Percentiles rank a stretch among this genome's conserved stretches.
phyloP scores from a whole-genome alignment of 2,797 vertebrate genomes.

The Platalea minor region DNA sequence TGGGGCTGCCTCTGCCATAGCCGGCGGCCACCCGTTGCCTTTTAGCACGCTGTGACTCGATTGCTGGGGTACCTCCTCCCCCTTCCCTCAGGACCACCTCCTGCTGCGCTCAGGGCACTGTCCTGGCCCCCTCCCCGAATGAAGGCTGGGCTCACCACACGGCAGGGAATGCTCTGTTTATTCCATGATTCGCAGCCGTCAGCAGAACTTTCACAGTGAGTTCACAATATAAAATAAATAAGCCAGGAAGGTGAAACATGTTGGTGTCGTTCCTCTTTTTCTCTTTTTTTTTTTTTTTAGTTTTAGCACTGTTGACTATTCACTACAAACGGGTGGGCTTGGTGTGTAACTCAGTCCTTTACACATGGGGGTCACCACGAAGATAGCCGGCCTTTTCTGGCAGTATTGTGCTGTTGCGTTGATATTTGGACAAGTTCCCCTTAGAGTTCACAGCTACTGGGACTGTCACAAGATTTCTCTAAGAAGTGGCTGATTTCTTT shows the following conservation, averaged over 20 bases:
- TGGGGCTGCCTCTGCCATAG: background rate
- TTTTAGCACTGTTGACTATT: background rate
- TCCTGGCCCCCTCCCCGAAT: background rate
- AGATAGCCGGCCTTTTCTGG: background rate
- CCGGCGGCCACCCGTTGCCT: rapidly evolving
- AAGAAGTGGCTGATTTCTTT: background rate
- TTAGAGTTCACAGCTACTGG: background rate
- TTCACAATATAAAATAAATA: background rate
- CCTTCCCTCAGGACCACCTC: background rate
- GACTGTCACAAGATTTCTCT: background rate
- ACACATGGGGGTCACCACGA: background rate
- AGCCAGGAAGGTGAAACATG: background rate
- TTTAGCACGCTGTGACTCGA: rapidly evolving
- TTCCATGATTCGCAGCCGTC: background rate
- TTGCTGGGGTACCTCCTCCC: background rate
- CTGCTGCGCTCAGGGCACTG: background rate
- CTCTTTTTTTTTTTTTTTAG: background rate
- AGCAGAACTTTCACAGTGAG: slow-evolving; percentile 7
- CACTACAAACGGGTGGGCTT: background rate
- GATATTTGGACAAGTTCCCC: background rate
- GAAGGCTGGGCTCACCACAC: background rate
- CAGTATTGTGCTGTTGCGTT: background rate
- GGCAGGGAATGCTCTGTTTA: slow-evolving; percentile 7
- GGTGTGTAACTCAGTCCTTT: background rate
- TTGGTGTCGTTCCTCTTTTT: background rate